These are phyloP conservation scores for Synanthedon andrenaeformis DNA, from an alignment of 2,888 invertebrate species.

Conservation along the genomic window DNA sequence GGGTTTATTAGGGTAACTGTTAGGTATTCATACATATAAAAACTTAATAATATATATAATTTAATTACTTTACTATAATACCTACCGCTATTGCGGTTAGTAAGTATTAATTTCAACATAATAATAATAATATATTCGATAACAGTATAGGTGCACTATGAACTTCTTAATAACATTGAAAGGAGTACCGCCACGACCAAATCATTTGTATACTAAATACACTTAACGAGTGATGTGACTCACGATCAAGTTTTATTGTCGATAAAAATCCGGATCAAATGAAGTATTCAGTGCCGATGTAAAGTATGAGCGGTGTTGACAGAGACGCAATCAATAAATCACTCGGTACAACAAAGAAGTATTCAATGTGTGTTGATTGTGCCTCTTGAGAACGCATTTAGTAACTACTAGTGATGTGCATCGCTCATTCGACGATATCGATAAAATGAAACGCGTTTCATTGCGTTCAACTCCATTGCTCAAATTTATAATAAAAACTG, in stretches of 20 bases:
- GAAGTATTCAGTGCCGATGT: conserved; percentile 62
- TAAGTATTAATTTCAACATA: too few species aligned
- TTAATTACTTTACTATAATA: too few species aligned
- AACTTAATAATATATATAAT: too few species aligned
- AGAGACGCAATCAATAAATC: conserved; percentile 70
- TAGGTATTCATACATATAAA: too few species aligned
- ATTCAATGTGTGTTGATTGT: conserved; percentile 70
- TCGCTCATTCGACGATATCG: conserved; percentile 15
- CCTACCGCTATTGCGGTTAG: too few species aligned
- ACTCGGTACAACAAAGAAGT: conserved; percentile 59
- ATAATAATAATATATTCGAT: too few species aligned
- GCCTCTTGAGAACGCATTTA: conserved; percentile 62
- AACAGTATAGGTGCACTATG: too few species aligned
- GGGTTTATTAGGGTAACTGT: too few species aligned
- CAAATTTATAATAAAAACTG: not conserved
- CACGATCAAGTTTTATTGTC: conserved; percentile 58
- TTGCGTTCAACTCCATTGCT: not conserved
- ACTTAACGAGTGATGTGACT: conserved; percentile 64
- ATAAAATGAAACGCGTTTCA: conserved; percentile 4
- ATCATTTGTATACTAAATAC: conserved; percentile 63
- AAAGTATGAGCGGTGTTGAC: conserved; percentile 64
- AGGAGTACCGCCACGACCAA: conserved; percentile 27
- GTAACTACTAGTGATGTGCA: conserved; percentile 38
- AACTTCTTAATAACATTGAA: conserved; percentile 19
- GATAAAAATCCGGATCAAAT: conserved; percentile 70